Percentiles rank a stretch among this genome's conserved stretches.
phyloP scores from a whole-genome alignment of 2,888 invertebrate genomes.

The Archaeoteleia sp. region DNA sequence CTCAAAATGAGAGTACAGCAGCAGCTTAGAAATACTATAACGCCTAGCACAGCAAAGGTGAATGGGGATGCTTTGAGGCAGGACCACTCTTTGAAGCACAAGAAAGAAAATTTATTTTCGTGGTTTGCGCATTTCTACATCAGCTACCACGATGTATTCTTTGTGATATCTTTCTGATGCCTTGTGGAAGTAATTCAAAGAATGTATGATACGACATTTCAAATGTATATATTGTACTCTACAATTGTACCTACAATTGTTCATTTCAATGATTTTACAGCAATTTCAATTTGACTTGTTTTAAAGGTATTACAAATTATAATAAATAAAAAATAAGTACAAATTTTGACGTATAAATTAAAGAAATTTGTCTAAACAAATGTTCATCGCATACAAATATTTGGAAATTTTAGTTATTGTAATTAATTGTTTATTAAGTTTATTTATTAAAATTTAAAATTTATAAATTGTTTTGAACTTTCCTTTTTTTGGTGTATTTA shows the following conservation, averaged over 20 bases:
- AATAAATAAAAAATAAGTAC: no score
- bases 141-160: no score
- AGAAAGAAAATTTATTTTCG: conserved; percentile 15
- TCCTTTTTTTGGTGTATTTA: conserved; percentile 5
- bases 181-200: no score
- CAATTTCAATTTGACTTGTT: no score
- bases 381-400: background rate
- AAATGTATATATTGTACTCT: no score
- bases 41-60: conserved; percentile 26
- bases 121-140: conserved; percentile 5
- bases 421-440: background rate
- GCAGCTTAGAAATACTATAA: conserved; percentile 53
- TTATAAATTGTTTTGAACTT: background rate
- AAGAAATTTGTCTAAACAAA: background rate
- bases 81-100: conserved; percentile 30
- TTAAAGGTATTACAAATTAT: no score
- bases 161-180: no score
- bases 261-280: no score
- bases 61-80: conserved; percentile 39
- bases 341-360: no score
- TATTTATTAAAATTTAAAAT: background rate
- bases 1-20: conserved; percentile 58
- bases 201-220: no score
- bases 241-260: no score
- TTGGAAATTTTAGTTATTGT: background rate